Evolutionary conservation across 92 coral and sea anemone species (phyloP).

Genomic region (Desmophyllum pertusum): DNA sequence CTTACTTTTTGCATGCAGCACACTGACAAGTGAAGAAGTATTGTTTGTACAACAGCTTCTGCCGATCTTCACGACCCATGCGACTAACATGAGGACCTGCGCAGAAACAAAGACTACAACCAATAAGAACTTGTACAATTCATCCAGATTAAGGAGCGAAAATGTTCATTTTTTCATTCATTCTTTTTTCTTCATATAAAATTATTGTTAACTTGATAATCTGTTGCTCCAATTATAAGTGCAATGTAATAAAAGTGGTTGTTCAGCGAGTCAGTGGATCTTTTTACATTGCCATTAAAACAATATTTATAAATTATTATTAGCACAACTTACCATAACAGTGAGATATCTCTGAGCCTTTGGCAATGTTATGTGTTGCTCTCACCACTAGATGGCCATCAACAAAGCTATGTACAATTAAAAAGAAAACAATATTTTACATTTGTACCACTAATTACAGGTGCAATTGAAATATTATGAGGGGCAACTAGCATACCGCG

Average conservation of each 20-base stretch:
- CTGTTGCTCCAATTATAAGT: too few relatives aligned
- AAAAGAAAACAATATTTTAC: background rate
- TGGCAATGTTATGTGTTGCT: slow-evolving; percentile 94
- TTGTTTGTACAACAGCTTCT: slow-evolving; percentile 89
- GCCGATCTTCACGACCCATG: slow-evolving; percentile 96
- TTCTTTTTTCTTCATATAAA: too few relatives aligned
- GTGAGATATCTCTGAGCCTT: slow-evolving; percentile 89
- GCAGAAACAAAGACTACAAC: background rate
- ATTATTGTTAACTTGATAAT: too few relatives aligned
- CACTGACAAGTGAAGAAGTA: slow-evolving; percentile 98
- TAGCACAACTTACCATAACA: slow-evolving; percentile 82
- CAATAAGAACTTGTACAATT: background rate
- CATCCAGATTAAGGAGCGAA: background rate
- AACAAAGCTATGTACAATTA: slow-evolving; percentile 78
- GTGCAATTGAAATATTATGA: background rate
- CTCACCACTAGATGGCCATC: slow-evolving; percentile 91
- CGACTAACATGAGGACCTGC: slow-evolving; percentile 94
- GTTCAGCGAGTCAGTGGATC: background rate
- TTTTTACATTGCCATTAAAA: too few relatives aligned
- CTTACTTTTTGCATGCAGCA: slow-evolving; percentile 93
- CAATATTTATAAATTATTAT: too few relatives aligned
- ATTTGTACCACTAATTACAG: background rate
- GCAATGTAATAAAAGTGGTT: too few relatives aligned
- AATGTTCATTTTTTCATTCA: too few relatives aligned
- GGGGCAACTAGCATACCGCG: too few relatives aligned